phyloP scores from a whole-genome alignment of 1,140 invertebrate genomes.

The Heliconius hermathena region DNA sequence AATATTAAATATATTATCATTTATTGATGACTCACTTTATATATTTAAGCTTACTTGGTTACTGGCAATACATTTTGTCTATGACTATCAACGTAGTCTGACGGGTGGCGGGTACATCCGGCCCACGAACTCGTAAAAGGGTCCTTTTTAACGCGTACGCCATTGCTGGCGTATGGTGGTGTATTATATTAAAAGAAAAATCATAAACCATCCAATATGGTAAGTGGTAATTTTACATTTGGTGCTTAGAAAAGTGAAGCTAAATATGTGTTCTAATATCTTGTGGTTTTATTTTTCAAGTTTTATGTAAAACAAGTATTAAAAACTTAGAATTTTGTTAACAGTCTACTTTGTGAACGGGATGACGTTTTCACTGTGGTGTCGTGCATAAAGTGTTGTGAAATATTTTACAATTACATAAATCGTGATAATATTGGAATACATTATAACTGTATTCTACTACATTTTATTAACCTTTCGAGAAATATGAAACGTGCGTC shows the following conservation, averaged over 20 bases:
- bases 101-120: constrained; percentile 65
- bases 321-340: constrained; percentile 53
- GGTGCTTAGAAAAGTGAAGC: constrained; percentile 57
- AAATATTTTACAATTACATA: constrained; percentile 26
- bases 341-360: constrained; percentile 63
- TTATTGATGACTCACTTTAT: not conserved
- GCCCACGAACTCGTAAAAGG: constrained; percentile 62
- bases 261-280: constrained; percentile 49
- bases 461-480: not conserved
- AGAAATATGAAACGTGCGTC: constrained; percentile 53
- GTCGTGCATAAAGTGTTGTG: constrained; percentile 58
- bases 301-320: constrained; percentile 48
- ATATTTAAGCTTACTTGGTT: not conserved
- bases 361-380: constrained; percentile 75
- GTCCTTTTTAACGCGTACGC: constrained; percentile 89
- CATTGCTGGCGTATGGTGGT: constrained; percentile 91
- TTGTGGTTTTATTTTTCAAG: constrained; percentile 62
- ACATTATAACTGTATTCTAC: constrained; percentile 14
- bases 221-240: constrained; percentile 82
- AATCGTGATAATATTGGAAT: constrained; percentile 13
- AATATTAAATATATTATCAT: not conserved
- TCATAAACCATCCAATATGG: constrained; percentile 94
- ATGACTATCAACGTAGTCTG: constrained; percentile 52
- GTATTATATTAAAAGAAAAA: constrained; percentile 86
- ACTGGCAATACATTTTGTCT: constrained; percentile 53